Evolutionary conservation across 2,797 vertebrate genomes (phyloP).

Genomic region (Labroides dimidiatus): DNA sequence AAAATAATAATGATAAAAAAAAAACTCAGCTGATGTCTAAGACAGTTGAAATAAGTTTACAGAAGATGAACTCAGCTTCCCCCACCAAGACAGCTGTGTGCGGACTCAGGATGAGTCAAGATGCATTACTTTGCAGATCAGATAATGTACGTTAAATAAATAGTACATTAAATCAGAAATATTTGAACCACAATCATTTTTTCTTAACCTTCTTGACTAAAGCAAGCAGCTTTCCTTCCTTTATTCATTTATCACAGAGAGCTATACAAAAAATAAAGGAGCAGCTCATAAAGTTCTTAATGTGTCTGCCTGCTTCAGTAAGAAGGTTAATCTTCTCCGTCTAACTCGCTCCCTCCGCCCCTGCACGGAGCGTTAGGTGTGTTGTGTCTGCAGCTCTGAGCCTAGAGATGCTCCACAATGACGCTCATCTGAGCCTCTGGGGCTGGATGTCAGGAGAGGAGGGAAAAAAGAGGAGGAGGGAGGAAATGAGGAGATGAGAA

Average conservation of each 20-base stretch:
- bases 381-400: conserved; percentile 70
- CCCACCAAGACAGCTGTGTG: too few relatives aligned
- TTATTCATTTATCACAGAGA: background rate
- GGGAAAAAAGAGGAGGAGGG: background rate
- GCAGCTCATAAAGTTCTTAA: conserved; percentile 8
- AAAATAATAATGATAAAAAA: too few relatives aligned
- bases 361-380: conserved; percentile 35
- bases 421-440: conserved; percentile 65
- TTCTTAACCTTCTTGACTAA: too few relatives aligned
- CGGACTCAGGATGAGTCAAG: too few relatives aligned
- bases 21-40: too few relatives aligned
- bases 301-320: conserved; percentile 14
- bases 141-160: too few relatives aligned
- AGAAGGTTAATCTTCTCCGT: conserved; percentile 32
- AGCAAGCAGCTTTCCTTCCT: background rate
- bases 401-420: conserved; percentile 71
- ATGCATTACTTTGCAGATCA: too few relatives aligned
- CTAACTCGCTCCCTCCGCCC: conserved; percentile 24
- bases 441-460: conserved; percentile 10
- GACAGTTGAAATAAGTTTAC: too few relatives aligned
- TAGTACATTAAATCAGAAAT: too few relatives aligned
- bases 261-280: background rate
- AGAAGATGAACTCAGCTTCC: too few relatives aligned
- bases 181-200: too few relatives aligned
- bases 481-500: background rate